phyloP scores from a whole-genome alignment of 2,797 vertebrate species.

The Hapalemur alaotrensis region DNA sequence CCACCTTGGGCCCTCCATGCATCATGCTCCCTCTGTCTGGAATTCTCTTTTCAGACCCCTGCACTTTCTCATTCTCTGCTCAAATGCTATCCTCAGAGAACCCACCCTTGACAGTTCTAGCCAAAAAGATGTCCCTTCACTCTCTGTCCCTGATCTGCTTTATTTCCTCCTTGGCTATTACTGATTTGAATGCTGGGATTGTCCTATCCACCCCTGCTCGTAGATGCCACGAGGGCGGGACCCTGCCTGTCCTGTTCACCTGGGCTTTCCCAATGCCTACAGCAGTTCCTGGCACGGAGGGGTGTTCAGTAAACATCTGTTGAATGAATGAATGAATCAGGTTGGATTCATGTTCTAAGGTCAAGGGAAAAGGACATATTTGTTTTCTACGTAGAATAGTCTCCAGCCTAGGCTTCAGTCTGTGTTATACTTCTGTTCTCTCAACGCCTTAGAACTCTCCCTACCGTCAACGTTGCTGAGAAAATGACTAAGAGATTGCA shows the following conservation, averaged over 20 bases:
- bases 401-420: not conserved
- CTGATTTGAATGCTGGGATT: not conserved
- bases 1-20: not conserved
- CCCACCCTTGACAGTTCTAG: not conserved
- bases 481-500: conserved; percentile 45
- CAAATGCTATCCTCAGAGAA: not conserved
- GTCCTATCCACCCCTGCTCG: not conserved
- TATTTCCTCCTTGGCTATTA: not conserved
- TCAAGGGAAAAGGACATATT: not conserved
- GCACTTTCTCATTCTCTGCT: not conserved
- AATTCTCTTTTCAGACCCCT: not conserved
- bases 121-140: not conserved
- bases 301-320: not conserved
- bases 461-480: not conserved
- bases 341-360: not conserved
- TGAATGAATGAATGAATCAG: not conserved
- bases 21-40: not conserved
- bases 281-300: not conserved
- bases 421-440: not conserved
- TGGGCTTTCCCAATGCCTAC: too few species aligned
- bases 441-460: not conserved
- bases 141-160: not conserved
- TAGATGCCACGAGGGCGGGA: not conserved
- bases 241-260: not conserved
- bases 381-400: not conserved